These are phyloP conservation scores for Zootermopsis nevadensis DNA, from an alignment of 2,888 invertebrate species.

Conservation along the genomic window DNA sequence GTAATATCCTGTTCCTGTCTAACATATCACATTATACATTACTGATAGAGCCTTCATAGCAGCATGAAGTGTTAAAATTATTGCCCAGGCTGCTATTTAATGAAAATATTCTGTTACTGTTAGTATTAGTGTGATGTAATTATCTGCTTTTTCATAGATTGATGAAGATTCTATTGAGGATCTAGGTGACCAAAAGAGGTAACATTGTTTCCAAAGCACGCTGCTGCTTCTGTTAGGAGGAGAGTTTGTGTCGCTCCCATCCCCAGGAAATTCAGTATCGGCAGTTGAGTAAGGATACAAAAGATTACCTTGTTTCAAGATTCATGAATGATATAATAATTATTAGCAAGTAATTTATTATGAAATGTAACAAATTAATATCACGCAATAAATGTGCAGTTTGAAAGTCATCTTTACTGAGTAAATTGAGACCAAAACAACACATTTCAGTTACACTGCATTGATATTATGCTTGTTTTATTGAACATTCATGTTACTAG, in stretches of 20 bases:
- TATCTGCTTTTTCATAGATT: slow-evolving; percentile 71
- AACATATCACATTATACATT: no score
- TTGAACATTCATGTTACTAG: no score
- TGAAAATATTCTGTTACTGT: no score
- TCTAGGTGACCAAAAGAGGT: slow-evolving; percentile 92
- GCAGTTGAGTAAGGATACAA: slow-evolving; percentile 18
- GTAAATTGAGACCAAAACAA: background rate
- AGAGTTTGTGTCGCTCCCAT: background rate
- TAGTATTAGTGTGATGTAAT: background rate
- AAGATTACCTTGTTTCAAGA: background rate
- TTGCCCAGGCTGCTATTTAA: no score
- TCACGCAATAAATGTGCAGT: background rate
- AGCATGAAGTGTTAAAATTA: no score
- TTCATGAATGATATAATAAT: background rate
- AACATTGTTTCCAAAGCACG: slow-evolving; percentile 27
- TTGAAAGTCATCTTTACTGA: background rate
- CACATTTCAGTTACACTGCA: background rate
- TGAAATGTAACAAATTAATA: background rate
- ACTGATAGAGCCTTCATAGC: no score
- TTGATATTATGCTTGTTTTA: background rate
- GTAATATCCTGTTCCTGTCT: no score
- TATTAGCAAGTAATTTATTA: background rate
- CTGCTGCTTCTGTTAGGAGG: background rate
- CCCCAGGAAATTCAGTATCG: background rate
- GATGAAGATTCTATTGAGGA: slow-evolving; percentile 94